Evolutionary conservation across 2,797 vertebrate species (phyloP).

Genomic region (Cynodonichthys magdalenae): DNA sequence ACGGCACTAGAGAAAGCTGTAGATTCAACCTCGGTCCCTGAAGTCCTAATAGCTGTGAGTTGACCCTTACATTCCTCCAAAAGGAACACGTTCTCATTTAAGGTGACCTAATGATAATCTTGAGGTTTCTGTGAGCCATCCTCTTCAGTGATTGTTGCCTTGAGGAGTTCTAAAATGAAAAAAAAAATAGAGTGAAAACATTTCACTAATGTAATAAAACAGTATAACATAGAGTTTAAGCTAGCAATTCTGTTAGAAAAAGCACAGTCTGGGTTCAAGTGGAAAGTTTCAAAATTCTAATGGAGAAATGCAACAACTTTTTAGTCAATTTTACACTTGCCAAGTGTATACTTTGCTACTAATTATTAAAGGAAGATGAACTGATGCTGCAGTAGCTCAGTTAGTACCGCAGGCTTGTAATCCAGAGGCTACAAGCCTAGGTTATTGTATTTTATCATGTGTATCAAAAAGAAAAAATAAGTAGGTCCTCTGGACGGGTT

Average conservation of each 20-base stretch:
- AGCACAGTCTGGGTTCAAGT: neutral
- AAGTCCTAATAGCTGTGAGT: conserved; percentile 78
- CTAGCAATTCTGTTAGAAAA: neutral
- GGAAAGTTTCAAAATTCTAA: neutral
- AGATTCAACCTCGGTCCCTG: conserved; percentile 51
- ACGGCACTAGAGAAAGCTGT: conserved; percentile 54
- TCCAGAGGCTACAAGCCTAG: no score
- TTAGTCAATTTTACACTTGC: neutral
- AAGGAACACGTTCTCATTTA: conserved; percentile 64
- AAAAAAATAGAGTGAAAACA: conserved; percentile 8
- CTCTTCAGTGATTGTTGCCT: conserved; percentile 30
- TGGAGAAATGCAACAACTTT: neutral
- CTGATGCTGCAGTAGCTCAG: no score
- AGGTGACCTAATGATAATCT: conserved; percentile 68
- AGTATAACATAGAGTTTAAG: neutral
- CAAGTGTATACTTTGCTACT: no score
- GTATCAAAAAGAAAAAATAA: no score
- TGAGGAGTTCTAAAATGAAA: conserved; percentile 48
- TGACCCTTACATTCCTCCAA: conserved; percentile 56
- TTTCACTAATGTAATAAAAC: conserved; percentile 30
- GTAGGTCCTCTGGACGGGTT: no score
- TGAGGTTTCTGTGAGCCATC: conserved; percentile 59
- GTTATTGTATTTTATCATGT: no score
- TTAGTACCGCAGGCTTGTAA: no score
- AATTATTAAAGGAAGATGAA: no score